Percentiles rank a stretch among this genome's conserved stretches.
Evolutionary conservation across 2,797 vertebrate genomes (phyloP).

Genomic region (Glyptemys insculpta): DNA sequence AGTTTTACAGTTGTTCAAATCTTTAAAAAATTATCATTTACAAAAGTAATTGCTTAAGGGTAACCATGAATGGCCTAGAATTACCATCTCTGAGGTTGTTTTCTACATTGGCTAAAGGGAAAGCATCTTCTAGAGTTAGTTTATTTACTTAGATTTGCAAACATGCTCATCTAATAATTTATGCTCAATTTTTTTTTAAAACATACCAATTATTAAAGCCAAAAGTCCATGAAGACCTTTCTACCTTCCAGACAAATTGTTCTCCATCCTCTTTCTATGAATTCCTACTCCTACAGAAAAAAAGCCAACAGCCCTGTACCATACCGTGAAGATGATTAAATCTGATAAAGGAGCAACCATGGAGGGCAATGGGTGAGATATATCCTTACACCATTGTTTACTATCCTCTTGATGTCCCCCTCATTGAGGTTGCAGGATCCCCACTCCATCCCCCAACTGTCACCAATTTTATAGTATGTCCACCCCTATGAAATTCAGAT

Average conservation of each 20-base stretch:
- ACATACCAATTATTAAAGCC: background rate
- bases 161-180: background rate
- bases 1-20: background rate
- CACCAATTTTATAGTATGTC: background rate
- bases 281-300: background rate
- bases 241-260: background rate
- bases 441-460: background rate
- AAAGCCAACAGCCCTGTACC: background rate
- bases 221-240: background rate
- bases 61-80: background rate
- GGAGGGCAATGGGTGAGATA: background rate
- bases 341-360: fast-evolving
- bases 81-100: background rate
- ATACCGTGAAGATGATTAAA: background rate
- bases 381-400: background rate
- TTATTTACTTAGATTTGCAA: background rate
- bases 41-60: background rate
- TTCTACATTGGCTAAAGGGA: background rate
- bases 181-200: background rate
- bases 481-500: background rate
- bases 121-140: background rate
- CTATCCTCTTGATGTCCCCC: background rate
- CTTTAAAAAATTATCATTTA: background rate
- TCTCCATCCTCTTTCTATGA: background rate
- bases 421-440: background rate